phyloP scores from a whole-genome alignment of 2,888 invertebrate species.

The Microdon myrmicae region DNA sequence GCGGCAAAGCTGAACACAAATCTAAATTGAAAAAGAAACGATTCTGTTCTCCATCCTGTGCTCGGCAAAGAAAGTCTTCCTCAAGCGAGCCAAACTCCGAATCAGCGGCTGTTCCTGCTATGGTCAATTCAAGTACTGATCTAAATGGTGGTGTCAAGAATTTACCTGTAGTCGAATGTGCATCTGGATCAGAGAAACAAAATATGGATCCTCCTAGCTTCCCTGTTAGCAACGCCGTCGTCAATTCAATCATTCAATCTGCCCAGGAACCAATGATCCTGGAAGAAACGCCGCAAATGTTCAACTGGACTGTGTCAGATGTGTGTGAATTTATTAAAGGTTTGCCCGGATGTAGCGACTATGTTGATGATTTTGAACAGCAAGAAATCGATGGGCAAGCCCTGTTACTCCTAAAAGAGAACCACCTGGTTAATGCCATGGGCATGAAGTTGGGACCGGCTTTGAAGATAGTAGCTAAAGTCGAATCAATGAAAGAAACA shows the following conservation, averaged over 20 bases:
- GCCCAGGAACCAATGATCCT: constrained; percentile 23
- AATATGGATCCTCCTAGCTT: constrained; percentile 24
- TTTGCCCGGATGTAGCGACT: constrained; percentile 89
- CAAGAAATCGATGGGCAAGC: constrained; percentile 98
- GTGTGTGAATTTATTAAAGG: constrained; percentile 90
- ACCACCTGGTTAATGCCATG: constrained; percentile 93
- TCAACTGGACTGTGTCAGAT: constrained; percentile 77
- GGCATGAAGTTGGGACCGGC: constrained; percentile 96
- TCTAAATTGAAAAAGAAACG: constrained; percentile 79
- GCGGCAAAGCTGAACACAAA: constrained; percentile 74
- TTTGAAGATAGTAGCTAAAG: constrained; percentile 92
- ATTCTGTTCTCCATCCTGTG: constrained; percentile 80
- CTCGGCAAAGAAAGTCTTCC: constrained; percentile 67
- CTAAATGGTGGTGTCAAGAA: constrained; percentile 15
- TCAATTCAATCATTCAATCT: constrained; percentile 13
- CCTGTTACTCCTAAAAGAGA: constrained; percentile 88
- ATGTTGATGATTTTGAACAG: constrained; percentile 92
- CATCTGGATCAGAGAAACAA: constrained; percentile 17
- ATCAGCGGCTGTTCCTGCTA: constrained; percentile 9
- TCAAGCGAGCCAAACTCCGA: constrained; percentile 50
- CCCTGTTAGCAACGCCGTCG: constrained; percentile 7
- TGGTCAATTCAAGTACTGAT: constrained; percentile 27
- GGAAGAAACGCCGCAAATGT: constrained; percentile 61
- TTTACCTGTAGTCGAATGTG: constrained; percentile 16
- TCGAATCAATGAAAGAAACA: constrained; percentile 76